phyloP scores from a whole-genome alignment of 1,140 invertebrate genomes.

The Pomacea maculata region DNA sequence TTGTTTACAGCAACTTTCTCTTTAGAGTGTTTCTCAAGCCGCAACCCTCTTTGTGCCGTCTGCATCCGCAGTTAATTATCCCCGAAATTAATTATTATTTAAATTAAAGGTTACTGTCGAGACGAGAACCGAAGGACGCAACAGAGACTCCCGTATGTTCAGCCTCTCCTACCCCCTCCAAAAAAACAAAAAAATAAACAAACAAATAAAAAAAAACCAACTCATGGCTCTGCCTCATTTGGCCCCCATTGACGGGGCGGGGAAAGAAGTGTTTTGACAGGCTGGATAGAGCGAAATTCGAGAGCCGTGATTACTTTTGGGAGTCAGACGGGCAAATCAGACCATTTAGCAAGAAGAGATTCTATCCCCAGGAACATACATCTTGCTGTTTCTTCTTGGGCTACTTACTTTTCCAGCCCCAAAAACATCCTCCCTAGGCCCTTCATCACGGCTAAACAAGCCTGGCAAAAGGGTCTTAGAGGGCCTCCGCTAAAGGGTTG shows the following conservation, averaged over 20 bases:
- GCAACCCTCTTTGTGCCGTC: too few species aligned
- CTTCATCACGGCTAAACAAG: conserved; percentile 25
- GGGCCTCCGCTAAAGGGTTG: not conserved
- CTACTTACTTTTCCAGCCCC: conserved; percentile 4
- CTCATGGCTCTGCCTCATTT: not conserved
- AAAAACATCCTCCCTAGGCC: not conserved
- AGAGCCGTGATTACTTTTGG: conserved; percentile 19
- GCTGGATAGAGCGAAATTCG: conserved; percentile 18
- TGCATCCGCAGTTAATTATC: too few species aligned
- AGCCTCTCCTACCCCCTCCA: too few species aligned
- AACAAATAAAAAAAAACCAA: not conserved
- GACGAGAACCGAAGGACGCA: too few species aligned
- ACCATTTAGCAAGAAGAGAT: conserved; percentile 17
- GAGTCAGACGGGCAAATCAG: conserved; percentile 24
- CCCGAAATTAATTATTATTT: too few species aligned
- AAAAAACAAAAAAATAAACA: not conserved
- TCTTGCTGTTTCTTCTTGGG: conserved; percentile 19
- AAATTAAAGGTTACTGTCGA: too few species aligned
- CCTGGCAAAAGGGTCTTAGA: not conserved
- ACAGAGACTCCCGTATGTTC: too few species aligned
- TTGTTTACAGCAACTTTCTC: too few species aligned
- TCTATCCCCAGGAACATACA: conserved; percentile 13
- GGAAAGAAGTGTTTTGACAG: conserved; percentile 25
- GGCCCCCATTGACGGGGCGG: conserved; percentile 5
- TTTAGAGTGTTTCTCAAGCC: too few species aligned